phyloP scores from a whole-genome alignment of 2,113 vertebrate species.

The Setophaga coronata region DNA sequence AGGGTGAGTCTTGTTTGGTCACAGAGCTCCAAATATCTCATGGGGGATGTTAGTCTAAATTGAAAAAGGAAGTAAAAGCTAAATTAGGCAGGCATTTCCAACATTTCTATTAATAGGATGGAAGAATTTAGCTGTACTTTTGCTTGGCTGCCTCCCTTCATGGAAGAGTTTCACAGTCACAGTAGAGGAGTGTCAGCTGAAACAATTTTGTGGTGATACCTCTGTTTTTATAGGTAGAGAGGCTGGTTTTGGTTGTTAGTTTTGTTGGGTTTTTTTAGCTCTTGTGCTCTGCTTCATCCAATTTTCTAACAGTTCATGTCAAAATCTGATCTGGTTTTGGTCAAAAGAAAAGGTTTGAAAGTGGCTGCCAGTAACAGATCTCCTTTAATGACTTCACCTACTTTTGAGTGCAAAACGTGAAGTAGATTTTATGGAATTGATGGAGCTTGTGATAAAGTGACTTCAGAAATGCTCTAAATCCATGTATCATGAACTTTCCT shows the following conservation, averaged over 20 bases:
- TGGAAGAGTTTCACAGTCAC: not conserved
- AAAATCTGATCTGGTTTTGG: not conserved
- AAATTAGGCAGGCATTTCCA: constrained; percentile 48
- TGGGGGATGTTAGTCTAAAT: constrained; percentile 15
- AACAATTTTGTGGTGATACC: not conserved
- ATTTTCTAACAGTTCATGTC: not conserved
- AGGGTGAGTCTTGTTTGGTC: not conserved
- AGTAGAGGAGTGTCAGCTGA: not conserved
- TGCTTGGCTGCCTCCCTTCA: not conserved
- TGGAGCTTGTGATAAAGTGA: not conserved
- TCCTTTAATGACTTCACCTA: not conserved
- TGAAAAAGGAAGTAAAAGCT: constrained; percentile 50
- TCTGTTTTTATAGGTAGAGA: not conserved
- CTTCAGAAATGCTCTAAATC: not conserved
- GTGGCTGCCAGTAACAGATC: not conserved
- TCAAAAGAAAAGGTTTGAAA: not conserved
- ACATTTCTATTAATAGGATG: constrained; percentile 32
- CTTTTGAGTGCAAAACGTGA: not conserved
- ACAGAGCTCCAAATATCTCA: not conserved
- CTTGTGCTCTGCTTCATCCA: not conserved
- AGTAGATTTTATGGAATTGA: not conserved
- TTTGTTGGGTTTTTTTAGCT: not conserved
- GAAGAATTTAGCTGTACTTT: constrained; percentile 26
- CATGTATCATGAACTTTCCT: not conserved
- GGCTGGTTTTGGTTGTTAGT: not conserved